Evolutionary conservation across 2,888 invertebrate species (phyloP).

Genomic region (Eupelmus urozonus): DNA sequence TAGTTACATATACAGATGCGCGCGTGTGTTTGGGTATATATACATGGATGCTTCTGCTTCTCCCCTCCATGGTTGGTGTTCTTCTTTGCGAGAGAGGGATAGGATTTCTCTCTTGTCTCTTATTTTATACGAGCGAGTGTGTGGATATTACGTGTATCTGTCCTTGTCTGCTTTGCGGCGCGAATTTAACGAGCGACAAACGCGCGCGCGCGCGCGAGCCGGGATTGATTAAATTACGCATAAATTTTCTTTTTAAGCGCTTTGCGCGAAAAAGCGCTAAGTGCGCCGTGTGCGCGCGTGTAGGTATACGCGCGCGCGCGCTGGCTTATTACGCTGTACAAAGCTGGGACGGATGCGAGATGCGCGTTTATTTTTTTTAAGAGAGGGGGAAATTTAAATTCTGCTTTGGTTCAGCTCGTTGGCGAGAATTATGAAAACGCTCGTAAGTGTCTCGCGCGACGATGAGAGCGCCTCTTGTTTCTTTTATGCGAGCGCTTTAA

Average conservation of each 20-base stretch:
- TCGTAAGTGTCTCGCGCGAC: constrained; percentile 33
- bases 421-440: constrained; percentile 56
- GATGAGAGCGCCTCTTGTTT: neutral
- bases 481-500: neutral
- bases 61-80: neutral
- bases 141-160: no score
- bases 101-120: constrained; percentile 5
- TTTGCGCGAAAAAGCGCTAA: constrained; percentile 53
- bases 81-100: neutral
- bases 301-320: neutral
- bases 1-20: no score
- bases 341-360: constrained; percentile 1
- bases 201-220: no score
- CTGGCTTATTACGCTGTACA: constrained; percentile 38
- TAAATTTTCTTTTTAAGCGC: constrained; percentile 57
- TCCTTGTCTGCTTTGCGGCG: no score
- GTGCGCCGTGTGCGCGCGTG: constrained; percentile 7
- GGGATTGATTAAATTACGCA: constrained; percentile 60
- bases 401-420: constrained; percentile 52
- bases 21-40: no score
- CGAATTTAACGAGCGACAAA: constrained; percentile 59
- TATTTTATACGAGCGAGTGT: neutral
- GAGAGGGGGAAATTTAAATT: constrained; percentile 47
- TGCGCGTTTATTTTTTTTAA: neutral
- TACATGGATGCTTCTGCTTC: neutral